A percentile compares a stretch with the other conserved stretches of the same genome.
phyloP scores from a whole-genome alignment of 92 coral and sea anemone genomes.

The Chrysogorgia sp. region DNA sequence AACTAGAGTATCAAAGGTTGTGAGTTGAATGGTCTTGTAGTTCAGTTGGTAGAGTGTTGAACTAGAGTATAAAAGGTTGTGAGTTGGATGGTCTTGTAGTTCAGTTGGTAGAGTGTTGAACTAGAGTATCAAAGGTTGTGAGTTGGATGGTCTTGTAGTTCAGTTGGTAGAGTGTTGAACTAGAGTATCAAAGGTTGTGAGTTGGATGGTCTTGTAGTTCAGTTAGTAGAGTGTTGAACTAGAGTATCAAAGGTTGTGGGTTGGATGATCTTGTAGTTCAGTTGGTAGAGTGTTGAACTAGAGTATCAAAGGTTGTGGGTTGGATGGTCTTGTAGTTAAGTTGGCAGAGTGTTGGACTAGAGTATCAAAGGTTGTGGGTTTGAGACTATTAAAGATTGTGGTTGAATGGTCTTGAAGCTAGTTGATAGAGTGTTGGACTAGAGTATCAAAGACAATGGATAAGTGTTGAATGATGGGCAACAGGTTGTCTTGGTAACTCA shows the following conservation, averaged over 20 bases:
- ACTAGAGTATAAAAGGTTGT: too few species aligned
- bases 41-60: too few species aligned
- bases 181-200: not conserved
- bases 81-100: not conserved
- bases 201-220: not conserved
- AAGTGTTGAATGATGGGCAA: too few species aligned
- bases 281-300: not conserved
- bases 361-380: not conserved
- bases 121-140: not conserved
- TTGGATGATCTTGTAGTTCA: not conserved
- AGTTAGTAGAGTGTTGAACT: not conserved
- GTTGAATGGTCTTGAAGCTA: not conserved
- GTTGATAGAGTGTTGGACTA: not conserved
- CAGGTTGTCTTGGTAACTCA: too few species aligned
- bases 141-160: constrained; percentile 1
- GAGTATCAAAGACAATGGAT: not conserved
- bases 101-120: not conserved
- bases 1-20: too few species aligned
- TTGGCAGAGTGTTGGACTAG: not conserved
- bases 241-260: not conserved
- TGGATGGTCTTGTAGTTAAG: not conserved
- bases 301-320: constrained; percentile 3
- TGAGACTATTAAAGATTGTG: not conserved
- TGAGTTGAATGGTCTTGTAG: too few species aligned
- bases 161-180: not conserved